Base-by-base conservation (phyloP, 2,797 vertebrate genomes). In the Lithobates sylvaticus region DNA sequence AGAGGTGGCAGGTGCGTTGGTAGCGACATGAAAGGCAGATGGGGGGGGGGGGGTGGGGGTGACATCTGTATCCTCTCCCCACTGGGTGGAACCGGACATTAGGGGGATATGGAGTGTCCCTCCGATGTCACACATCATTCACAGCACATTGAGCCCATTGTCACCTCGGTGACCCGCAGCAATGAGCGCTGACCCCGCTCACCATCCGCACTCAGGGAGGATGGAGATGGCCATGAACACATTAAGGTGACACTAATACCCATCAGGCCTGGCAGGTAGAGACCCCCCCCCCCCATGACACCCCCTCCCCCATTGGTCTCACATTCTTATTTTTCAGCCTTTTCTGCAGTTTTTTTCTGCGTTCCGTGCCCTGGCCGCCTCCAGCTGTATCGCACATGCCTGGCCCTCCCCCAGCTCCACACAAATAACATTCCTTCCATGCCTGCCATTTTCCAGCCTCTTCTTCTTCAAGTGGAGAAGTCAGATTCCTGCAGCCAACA, bases 341-440 rank as follows among this genome's bases (percentile, higher is more conserved):
- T 32, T 29, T 47, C 44, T 58, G 6, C 34, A 34, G 5, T 70
- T 47, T 70, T 47, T 70, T 12, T 7, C 44, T 27, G 6, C 65
- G 27, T 13, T 3, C 3, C 26, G 71, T 65, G 77, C 58, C 73
- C 88, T 82, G 65, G 70, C 71, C 18, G 78, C 7, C 16, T 88
- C 89, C 90, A 91, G 89, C 91, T 93, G 93, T 87, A 88, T 87
- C 87, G 92, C 92, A 93, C 92, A 92, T 93, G 93, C 90, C 90
- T 92, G 92, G 90, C 88, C 85, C 74, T 1, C 69, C 67, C 89
- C 91, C 92, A 91, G 85, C 42, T 6, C 54, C 84, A 86, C 90
- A 90, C 92, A 94, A 94, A 94, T 91, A 94, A 93, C 91, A 94
- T 94, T 94, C 93, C 91, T 94, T 42, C 3, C 74, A 94, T 94